Evolutionary conservation across 2,888 invertebrate species (phyloP).

Genomic region (Punctoribates punctum): DNA sequence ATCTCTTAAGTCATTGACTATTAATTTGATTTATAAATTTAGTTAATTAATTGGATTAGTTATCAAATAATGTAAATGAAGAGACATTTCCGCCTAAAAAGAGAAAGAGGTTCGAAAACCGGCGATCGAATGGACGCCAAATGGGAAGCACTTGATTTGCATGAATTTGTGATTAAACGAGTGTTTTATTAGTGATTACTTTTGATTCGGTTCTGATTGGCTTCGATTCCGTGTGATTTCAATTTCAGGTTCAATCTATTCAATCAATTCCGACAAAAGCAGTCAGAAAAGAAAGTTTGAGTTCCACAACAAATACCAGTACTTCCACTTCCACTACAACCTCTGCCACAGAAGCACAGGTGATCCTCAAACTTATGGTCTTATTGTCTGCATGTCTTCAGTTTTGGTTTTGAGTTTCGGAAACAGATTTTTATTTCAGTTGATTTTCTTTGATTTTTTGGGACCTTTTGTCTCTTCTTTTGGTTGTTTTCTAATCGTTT

Average conservation of each 20-base stretch:
- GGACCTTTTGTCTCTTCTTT: neutral
- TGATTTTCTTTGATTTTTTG: neutral
- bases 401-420: neutral
- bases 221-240: neutral
- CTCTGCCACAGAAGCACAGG: slow-evolving; percentile 42
- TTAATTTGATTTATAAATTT: too few relatives aligned
- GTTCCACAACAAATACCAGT: slow-evolving; percentile 13
- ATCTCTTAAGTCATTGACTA: too few relatives aligned
- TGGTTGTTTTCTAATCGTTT: slow-evolving; percentile 10
- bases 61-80: too few relatives aligned
- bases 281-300: slow-evolving; percentile 21
- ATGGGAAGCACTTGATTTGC: too few relatives aligned
- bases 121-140: too few relatives aligned
- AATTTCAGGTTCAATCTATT: slow-evolving; percentile 29
- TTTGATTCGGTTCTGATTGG: neutral
- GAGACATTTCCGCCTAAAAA: too few relatives aligned
- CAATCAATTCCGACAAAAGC: slow-evolving; percentile 14
- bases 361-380: slow-evolving; percentile 18
- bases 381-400: slow-evolving; percentile 29
- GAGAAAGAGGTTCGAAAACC: too few relatives aligned
- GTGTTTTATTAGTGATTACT: neutral
- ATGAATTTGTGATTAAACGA: too few relatives aligned
- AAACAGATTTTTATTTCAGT: neutral
- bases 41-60: too few relatives aligned
- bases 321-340: slow-evolving; percentile 35